Evolutionary conservation across 92 coral and sea anemone species (phyloP).

Genomic region (Galaxea fascicularis): DNA sequence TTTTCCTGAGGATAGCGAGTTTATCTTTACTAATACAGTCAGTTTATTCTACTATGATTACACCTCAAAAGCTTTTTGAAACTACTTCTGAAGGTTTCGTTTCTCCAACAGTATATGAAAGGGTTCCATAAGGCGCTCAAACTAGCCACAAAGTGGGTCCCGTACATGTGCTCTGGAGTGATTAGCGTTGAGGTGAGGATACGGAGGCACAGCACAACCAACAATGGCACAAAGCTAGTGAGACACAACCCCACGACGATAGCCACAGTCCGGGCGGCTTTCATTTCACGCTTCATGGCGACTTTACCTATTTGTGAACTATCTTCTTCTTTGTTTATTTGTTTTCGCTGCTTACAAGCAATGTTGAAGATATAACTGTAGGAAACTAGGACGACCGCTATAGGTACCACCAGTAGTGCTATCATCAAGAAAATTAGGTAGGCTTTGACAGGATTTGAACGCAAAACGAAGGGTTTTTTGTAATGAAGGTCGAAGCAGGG

Average conservation of each 20-base stretch:
- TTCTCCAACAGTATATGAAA: conserved; percentile 62
- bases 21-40: too few relatives aligned
- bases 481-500: conserved; percentile 7
- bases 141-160: conserved; percentile 21
- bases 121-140: conserved; percentile 63
- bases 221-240: conserved; percentile 38
- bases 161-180: not conserved
- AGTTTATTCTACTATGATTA: not conserved
- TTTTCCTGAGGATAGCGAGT: too few relatives aligned
- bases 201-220: conserved; percentile 27
- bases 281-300: conserved; percentile 31
- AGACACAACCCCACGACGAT: conserved; percentile 62
- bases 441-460: not conserved
- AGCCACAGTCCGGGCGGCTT: conserved; percentile 59
- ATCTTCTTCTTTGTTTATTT: not conserved
- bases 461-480: not conserved
- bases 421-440: conserved; percentile 27
- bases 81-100: conserved; percentile 40
- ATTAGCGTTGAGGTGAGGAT: not conserved
- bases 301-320: not conserved
- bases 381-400: not conserved
- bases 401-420: conserved; percentile 15
- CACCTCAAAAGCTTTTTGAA: conserved; percentile 34
- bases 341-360: conserved; percentile 23
- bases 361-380: conserved; percentile 28